Base-by-base conservation (phyloP, 2,797 vertebrate species). In the Sphenopsis melanotis region DNA sequence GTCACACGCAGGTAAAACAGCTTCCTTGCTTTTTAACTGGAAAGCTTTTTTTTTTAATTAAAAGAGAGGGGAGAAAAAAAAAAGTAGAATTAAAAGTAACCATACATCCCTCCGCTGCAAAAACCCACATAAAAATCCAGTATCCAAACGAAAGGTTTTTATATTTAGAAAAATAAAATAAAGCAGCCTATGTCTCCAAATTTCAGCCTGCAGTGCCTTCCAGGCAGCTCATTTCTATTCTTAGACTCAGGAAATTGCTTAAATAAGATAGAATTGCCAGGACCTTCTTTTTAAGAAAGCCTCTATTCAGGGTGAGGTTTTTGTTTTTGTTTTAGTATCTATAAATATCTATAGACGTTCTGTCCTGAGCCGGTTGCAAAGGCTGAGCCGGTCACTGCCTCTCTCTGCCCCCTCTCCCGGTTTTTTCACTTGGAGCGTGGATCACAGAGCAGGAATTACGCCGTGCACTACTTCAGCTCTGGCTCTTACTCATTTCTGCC, bases 191-290 rank as follows among this genome's bases (percentile, higher is more conserved):
- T 93, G 95, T 77, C 92, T 93, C 97, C 97, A 95, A 95, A 93
- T 94, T 94, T 96, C 96, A 97, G 97, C 92, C 93, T 61, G 97
- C 96, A 94, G 97, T 89, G 96, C 93, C 97, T 96, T 93, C 95
- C 97, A 95, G 96, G 83, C 96, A 94, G 90, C 97, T 97, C 97
- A 90, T 94, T 89, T 94, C 97, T 97, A 97, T 97, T 97, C 97
- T 97, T 88, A 97, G 97, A 97, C 96, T 97, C 97, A 98, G 98
- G 97, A 97, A 97, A 98, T 97, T 96, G 98, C 97, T 96, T 88
- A 95, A 96, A 97, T 93, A 94, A 96, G 97, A 91, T 87, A 94
- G 94, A 97, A 97, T 92, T 93, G 96, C 96, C 96, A 96, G 95
- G 97, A 96, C 89, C 93, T 96, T 94, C 87, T 92, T 95, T 94